Evolutionary conservation across 1,140 invertebrate species (phyloP), one percentile per base, ranked within the genome.

Genomic region (Ectropis grisescens): DNA sequence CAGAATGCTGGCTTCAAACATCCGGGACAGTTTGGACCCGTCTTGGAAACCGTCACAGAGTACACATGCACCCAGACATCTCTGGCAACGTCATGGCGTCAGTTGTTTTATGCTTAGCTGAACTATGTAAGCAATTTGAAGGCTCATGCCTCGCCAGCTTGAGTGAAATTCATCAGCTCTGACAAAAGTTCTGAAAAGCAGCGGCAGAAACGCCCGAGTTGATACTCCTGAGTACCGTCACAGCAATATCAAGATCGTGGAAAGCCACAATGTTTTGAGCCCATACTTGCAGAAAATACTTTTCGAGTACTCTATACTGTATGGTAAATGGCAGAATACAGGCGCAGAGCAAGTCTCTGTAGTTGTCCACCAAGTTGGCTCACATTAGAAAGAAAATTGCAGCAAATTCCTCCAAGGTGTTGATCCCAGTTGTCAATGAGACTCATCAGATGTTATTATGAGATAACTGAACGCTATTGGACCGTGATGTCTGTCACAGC

Each of bases 281-380:
- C 89, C 93, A 0, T 96, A 95, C 71, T 69, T 96, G 15, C 85
- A 90, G 37, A 89, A 91, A 43, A 85, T 96, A 14, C 58, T 96
- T 1, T 83, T 79, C 2, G 87, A 89, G 39, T 62, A 93, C 9
- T 84, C 87, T 12, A 82, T 85, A 41, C 54, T 91, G 5, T 83
- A 78, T 13, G 84, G 71, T 1, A 86, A 84, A 53, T 86, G 81
- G 81, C 59, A 70, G 35, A 46, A 53, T 26, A 50, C 48, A 11
- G 66, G 68, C 29, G 68, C 80, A 37, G 66, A 82, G 26, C 85
- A 89, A 72, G 68, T 85, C 1, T 70, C 82, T 3, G 66, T 85
- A 0, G 74, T 91, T 2, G 56, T 85, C 1, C n/a, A 68, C 76
- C 2, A 89, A 89, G 57, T 57, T 91, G 13, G 76, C 82, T 13